Percentiles rank a stretch among this genome's conserved stretches.
Evolutionary conservation across 2,797 vertebrate genomes (phyloP).

Genomic region (Bothrops alternatus): DNA sequence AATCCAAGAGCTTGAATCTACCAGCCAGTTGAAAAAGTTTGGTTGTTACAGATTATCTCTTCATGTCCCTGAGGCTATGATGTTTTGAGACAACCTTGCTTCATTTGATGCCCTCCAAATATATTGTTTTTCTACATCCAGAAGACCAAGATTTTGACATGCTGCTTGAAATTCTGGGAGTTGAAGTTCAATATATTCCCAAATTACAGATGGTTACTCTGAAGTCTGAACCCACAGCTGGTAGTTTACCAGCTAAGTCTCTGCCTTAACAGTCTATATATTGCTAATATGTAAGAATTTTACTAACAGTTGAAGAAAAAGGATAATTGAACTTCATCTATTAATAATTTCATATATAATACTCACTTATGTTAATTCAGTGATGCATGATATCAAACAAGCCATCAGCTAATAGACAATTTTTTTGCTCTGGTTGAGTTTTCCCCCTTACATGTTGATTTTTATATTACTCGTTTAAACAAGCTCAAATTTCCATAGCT

Average conservation of each 20-base stretch:
- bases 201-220: background rate
- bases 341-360: constrained; percentile 18
- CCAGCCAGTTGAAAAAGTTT: background rate
- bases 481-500: background rate
- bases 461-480: constrained; percentile 16
- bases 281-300: background rate
- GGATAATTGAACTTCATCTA: background rate
- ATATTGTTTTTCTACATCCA: background rate
- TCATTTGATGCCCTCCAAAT: background rate
- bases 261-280: background rate
- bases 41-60: background rate
- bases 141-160: background rate
- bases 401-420: background rate
- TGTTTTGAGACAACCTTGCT: background rate
- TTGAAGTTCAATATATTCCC: background rate
- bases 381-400: constrained; percentile 17
- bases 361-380: background rate
- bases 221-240: background rate
- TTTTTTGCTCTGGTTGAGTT: background rate
- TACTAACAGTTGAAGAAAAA: background rate
- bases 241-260: background rate
- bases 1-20: background rate
- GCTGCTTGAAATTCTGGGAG: background rate
- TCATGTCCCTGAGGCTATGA: background rate
- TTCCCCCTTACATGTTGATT: constrained; percentile 19